Conservation (phyloP, 2,888 invertebrate species). For the Acronicta leporina region DNA sequence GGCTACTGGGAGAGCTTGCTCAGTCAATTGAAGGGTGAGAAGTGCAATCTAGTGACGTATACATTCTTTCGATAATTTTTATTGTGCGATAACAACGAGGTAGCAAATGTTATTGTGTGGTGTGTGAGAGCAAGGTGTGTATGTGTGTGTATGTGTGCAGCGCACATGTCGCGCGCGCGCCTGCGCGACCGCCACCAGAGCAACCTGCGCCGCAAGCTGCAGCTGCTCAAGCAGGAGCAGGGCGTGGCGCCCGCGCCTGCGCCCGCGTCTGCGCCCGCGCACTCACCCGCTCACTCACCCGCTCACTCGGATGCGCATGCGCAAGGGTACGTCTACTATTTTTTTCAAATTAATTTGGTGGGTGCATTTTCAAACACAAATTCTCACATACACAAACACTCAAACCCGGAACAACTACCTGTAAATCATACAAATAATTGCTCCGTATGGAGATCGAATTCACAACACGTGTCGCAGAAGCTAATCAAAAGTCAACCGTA, state of each 20-base stretch:
- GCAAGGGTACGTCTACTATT: not conserved
- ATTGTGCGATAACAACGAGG: no score
- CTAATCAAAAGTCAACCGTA: no score
- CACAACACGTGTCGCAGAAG: no score
- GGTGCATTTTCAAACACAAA: no score
- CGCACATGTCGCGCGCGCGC: slow-evolving; percentile 97
- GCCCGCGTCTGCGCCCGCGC: slow-evolving; percentile 6
- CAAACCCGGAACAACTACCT: no score
- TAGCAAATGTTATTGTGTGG: not conserved
- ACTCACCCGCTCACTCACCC: not conserved
- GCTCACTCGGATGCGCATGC: not conserved
- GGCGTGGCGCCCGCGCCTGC: slow-evolving; percentile 72
- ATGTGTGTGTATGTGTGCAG: slow-evolving; percentile 74
- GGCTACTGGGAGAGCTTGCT: slow-evolving; percentile 99
- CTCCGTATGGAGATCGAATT: no score
- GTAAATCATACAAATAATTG: no score
- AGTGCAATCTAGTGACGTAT: not conserved
- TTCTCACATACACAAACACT: no score
- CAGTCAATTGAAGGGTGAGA: slow-evolving; percentile 95
- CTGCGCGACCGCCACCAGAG: slow-evolving; percentile 97
- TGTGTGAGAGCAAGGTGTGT: not conserved
- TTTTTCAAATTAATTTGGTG: no score
- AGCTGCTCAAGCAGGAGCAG: slow-evolving; percentile 96
- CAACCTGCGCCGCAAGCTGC: slow-evolving; percentile 95
- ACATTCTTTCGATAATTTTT: no score